phyloP scores from a whole-genome alignment of 1,140 invertebrate species.

The Caenorhabditis briggsae region DNA sequence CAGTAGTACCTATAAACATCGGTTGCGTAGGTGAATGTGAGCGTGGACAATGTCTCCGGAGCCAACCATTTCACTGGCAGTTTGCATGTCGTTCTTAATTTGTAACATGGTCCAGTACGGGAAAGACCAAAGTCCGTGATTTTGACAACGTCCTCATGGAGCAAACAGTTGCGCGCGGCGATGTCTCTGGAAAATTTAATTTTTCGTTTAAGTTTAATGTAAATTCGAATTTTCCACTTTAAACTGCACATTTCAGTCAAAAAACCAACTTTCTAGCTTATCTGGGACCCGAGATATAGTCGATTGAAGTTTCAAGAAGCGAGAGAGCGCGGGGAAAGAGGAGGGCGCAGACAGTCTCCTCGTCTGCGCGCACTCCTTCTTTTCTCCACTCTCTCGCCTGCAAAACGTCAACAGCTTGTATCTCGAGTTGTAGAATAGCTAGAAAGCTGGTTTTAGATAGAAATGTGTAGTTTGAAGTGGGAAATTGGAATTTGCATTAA shows the following conservation, averaged over 20 bases:
- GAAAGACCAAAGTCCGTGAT: constrained; percentile 64
- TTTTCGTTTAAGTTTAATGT: neutral
- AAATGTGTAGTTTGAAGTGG: too few species aligned
- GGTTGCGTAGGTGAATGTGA: constrained; percentile 19
- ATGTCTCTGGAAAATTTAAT: constrained; percentile 83
- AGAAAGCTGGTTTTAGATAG: too few species aligned
- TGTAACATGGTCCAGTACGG: constrained; percentile 1
- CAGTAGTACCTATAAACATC: constrained; percentile 60
- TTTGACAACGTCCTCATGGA: constrained; percentile 50
- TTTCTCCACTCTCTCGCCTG: too few species aligned
- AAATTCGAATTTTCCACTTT: neutral
- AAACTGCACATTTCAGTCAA: too few species aligned
- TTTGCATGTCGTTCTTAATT: constrained; percentile 34
- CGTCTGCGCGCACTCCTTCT: too few species aligned
- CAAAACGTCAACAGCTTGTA: too few species aligned
- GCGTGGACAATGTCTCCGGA: constrained; percentile 54
- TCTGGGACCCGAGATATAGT: too few species aligned
- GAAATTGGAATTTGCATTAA: too few species aligned
- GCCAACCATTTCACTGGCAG: constrained; percentile 64
- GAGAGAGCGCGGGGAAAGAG: too few species aligned
- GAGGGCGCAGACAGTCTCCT: too few species aligned
- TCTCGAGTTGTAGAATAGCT: too few species aligned
- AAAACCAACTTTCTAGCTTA: neutral
- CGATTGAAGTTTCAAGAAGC: too few species aligned
- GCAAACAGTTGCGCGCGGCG: constrained; percentile 87